These are phyloP conservation scores for Struthidea cinerea DNA, from an alignment of 2,113 vertebrate genomes.

Conservation along the genomic window DNA sequence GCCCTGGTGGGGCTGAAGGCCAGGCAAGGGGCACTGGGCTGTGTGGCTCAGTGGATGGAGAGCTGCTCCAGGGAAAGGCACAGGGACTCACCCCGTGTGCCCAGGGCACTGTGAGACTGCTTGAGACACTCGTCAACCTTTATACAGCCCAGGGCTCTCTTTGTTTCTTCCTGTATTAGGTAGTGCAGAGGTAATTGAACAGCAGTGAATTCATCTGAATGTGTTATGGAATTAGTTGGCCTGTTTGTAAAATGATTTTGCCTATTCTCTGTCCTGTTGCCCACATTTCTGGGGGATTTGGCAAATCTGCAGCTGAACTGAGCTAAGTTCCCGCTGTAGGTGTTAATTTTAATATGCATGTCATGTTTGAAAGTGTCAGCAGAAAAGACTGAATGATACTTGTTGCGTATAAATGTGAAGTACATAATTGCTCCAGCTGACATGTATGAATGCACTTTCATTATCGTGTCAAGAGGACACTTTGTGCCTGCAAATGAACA, in stretches of 20 bases:
- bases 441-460: conserved; percentile 80
- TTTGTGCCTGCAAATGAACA: conserved; percentile 72
- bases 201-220: neutral
- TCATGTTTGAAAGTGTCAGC: conserved; percentile 75
- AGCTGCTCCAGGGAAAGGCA: neutral
- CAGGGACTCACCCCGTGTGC: neutral
- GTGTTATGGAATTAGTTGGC: neutral
- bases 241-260: neutral
- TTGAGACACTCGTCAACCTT: neutral
- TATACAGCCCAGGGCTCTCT: neutral
- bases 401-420: conserved; percentile 66
- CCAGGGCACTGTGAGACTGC: neutral
- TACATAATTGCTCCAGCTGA: conserved; percentile 78
- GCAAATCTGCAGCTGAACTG: neutral
- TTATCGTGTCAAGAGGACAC: conserved; percentile 80
- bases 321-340: neutral
- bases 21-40: too few species aligned
- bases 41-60: neutral
- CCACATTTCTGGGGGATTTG: neutral
- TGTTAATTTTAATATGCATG: conserved; percentile 72
- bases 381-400: conserved; percentile 71
- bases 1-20: neutral
- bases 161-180: neutral
- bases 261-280: neutral
- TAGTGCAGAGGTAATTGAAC: neutral